Evolutionary conservation across 2,888 invertebrate species (phyloP), one percentile per base, ranked within the genome.

Genomic region (Oxycera nigricornis): DNA sequence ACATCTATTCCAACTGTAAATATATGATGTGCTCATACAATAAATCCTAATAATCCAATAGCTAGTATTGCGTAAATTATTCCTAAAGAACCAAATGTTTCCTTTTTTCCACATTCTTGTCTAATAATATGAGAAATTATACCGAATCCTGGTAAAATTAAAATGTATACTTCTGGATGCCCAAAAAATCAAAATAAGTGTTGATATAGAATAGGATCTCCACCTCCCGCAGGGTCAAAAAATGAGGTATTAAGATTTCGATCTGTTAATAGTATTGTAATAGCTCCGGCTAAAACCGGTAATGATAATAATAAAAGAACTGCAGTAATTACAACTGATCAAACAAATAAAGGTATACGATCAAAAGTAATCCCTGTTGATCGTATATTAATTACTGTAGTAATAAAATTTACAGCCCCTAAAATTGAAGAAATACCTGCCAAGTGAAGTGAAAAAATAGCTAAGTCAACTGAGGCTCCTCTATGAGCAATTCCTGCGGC

Each of bases 101-200:
- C 89, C 80, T 90, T 90, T 89, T 92, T 92, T 6, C 90, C 90
- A 82, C 90, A 90, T 89, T 92, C 90, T 88, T 90, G 90, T 0
- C 88, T 88, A 85, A 93, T 90, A 87, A 92, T 91, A 82, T 93
- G 92, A 0, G 92, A 93, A 83, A 94, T 90, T 87, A 94, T 89
- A 0, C 93, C 93, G 88, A 94, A 94, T 84, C 91, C 93, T 0
- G 93, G 93, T 80, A 94, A 82, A 90, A 94, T 93, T 87, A 94
- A 86, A 91, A 94, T 93, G 86, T 94, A 94, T 77, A 94, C 93
- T 90, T 94, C 93, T 9, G 93, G 94, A 73, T 94, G 94, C 0
- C 93, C 94, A 89, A 94, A 94, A 87, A 94, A 94, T 90, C 93
- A 94, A 87, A 94, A 93, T 88, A 94, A 86, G 84, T 94, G 93